Evolutionary conservation across 2,113 vertebrate genomes (phyloP), one percentile per base, ranked within the genome.

Genomic region (Theristicus caerulescens): DNA sequence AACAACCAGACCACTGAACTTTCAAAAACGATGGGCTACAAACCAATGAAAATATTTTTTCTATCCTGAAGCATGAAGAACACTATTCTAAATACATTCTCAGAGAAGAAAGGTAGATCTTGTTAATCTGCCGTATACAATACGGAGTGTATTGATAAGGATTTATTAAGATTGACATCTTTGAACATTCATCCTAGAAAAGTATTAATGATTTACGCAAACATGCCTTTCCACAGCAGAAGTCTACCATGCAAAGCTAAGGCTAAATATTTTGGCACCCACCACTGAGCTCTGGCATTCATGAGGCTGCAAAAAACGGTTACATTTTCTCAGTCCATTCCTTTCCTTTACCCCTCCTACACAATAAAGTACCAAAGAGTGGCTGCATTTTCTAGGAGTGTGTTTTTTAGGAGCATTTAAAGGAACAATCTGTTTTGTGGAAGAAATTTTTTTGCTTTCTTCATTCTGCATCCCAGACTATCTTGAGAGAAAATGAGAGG

Each of bases 21-120:
- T 92, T 67, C 34, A 91, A 67, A 96, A 86, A 18, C 1, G 4
- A 54, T 12, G 34, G 57, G 44, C 61, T 77, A 31, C n/a, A 86
- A 88, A 81, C 32, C 64, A 96, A 55, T 52, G 25, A 91, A 92
- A 93, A 72, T 79, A 72, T 92, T 87, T 82, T 78, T 86, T 85
- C 65, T 92, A 29, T 22, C 25, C 44, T 59, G 58, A 69, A 78
- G 36, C 52, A 59, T 16, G 38, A 93, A 81, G 57, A 86, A 52
- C 0, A 0, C 27, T 69, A 51, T 29, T 86, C n/a, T 42, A 84
- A 95, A 78, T 29, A 38, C 13, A 31, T 69, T 69, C 47, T 87
- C 61, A 58, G 52, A 71, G 12, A 5, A 71, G 47, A 88, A 80
- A 47, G 11, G 57, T 20, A 84, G 72, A 72, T 66, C 42, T 65